Conservation (phyloP, 2,113 vertebrate genomes). For the Serilophus lunatus region DNA sequence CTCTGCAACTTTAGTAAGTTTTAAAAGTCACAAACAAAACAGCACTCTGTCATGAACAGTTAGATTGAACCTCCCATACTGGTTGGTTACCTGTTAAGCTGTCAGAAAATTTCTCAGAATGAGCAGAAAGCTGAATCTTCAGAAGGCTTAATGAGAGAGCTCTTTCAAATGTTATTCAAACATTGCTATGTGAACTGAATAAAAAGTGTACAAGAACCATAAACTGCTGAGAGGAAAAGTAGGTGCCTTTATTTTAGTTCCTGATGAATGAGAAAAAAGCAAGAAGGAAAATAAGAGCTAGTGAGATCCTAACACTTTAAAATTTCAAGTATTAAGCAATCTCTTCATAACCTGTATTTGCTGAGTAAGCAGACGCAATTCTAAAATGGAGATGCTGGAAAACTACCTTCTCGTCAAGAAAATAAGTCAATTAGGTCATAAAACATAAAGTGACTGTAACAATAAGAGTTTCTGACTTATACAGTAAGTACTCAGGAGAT, state of each 20-base stretch:
- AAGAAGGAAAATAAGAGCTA: neutral
- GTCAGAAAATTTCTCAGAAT: neutral
- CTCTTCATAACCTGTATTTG: neutral
- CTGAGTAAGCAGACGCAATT: neutral
- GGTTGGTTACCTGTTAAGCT: neutral
- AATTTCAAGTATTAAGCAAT: neutral
- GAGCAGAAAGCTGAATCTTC: neutral
- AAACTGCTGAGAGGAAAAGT: neutral
- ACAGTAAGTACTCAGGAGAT: neutral
- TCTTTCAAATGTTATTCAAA: neutral
- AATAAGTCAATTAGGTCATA: neutral
- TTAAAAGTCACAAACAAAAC: neutral
- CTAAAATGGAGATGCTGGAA: neutral
- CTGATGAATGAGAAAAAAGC: neutral
- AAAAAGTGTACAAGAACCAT: neutral
- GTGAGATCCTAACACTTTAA: neutral
- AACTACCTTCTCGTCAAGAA: neutral
- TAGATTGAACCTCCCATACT: rapidly evolving
- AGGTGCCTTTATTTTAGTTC: neutral
- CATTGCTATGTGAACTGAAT: neutral
- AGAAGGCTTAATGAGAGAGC: neutral
- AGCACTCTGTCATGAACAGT: neutral
- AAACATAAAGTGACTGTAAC: neutral
- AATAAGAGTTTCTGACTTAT: neutral
- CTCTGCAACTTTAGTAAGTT: neutral